phyloP scores from a whole-genome alignment of 2,888 invertebrate genomes.

The Lasioglossum lativentre region DNA sequence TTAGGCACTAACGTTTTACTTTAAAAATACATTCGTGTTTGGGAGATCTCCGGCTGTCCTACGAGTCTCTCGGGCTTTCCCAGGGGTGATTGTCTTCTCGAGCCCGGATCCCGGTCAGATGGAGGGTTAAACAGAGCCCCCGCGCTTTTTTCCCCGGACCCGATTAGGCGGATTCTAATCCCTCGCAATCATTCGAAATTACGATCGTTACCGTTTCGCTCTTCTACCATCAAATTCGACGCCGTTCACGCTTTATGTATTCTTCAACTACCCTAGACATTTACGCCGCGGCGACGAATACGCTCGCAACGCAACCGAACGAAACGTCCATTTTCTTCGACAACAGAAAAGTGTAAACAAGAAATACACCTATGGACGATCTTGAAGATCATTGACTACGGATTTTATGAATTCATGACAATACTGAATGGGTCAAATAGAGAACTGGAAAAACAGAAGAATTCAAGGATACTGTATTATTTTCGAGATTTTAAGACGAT shows the following conservation, averaged over 20 bases:
- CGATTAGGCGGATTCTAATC: conserved; percentile 5
- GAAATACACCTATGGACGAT: neutral
- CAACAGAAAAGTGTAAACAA: neutral
- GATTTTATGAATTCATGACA: neutral
- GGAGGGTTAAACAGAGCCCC: conserved; percentile 39
- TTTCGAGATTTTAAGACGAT: neutral
- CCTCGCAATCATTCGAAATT: conserved; percentile 32
- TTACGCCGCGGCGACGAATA: neutral
- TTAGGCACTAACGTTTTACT: conserved; percentile 75
- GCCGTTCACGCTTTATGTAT: neutral
- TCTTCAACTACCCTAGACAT: neutral
- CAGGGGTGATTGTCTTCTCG: conserved; percentile 50
- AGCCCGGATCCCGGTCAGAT: conserved; percentile 43
- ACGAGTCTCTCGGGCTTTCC: conserved; percentile 53
- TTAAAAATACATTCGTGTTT: conserved; percentile 72
- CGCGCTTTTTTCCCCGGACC: neutral
- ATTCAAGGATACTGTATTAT: neutral
- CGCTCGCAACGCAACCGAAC: neutral
- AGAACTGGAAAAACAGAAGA: neutral
- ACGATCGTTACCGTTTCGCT: neutral
- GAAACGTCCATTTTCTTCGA: neutral
- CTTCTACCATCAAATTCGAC: conserved; percentile 16
- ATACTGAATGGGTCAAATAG: neutral
- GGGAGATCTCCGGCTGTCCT: conserved; percentile 53
- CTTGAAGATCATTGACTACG: neutral